Base-by-base conservation (phyloP, 1,140 invertebrate species). In the Bombyx mandarina region DNA sequence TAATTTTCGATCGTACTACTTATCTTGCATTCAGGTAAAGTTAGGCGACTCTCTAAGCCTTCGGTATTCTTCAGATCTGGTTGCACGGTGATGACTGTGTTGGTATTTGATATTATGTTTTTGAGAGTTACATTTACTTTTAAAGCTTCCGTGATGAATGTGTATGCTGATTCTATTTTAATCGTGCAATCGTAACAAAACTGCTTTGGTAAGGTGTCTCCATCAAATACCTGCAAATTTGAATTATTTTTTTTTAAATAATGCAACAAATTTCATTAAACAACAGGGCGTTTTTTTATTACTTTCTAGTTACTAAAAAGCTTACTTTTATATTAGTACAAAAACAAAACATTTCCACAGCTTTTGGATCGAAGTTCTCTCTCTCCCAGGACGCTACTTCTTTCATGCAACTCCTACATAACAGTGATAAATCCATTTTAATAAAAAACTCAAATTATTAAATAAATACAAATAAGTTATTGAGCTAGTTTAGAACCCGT, bases 331-430 rank as follows among this genome's bases (percentile, higher is more conserved):
- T 77, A 63, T 84, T 84, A 8, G 81, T 84, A 57, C 80, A 83
- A 67, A 72, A 83, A 66, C 66, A 72, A 64, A 83, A 86, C 83
- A 86, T 86, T 60, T 82, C 73, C 9, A 81, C 67, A 9, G 65
- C 64, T 66, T 61, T 67, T 50, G 57, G 22, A 50, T 73, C 63
- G 9, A 77, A 75, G 53, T 84, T 79, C 35, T 78, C 77, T 49
- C 62, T 71, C 51, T 83, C 75, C 73, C 75, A 82, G 2, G 74
- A 67, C 1, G 75, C 69, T 8, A 86, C 71, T 70, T 80, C 75
- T 61, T 77, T 79, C 74, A 83, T 86, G 69, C 83, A 86, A 63
- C 83, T 72, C 26, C 81, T 69, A 56, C 83, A 86, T 54, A 86
- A 45, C 10, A 69, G 75, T 6, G 73, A 75, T 49, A 77, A 61